Percentiles rank a stretch among this genome's conserved stretches.
These are phyloP conservation scores for Drosophila merina DNA, from an alignment of 2,888 invertebrate genomes.

Conservation along the genomic window DNA sequence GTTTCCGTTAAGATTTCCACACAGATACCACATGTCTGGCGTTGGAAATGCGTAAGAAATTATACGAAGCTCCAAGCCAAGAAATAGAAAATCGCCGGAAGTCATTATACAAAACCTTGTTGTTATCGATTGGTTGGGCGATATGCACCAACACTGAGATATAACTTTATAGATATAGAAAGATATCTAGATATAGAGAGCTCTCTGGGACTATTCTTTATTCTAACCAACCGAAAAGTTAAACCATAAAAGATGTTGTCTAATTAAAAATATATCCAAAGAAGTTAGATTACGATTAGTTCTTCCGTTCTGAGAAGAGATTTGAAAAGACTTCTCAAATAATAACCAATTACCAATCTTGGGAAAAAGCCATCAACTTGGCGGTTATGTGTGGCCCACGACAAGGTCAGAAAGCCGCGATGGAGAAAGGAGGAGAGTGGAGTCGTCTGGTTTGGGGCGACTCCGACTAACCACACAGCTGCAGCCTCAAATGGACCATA, in stretches of 20 bases:
- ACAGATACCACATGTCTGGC: slow-evolving; percentile 45
- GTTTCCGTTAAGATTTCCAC: slow-evolving; percentile 70
- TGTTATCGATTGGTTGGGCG: slow-evolving; percentile 77
- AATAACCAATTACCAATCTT: slow-evolving; percentile 25
- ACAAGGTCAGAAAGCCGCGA: slow-evolving; percentile 46
- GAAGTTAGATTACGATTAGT: not conserved
- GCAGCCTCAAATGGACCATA: slow-evolving; percentile 77
- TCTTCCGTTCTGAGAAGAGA: not conserved
- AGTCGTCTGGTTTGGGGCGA: slow-evolving; percentile 32
- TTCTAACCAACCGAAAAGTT: not conserved
- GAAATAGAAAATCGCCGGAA: slow-evolving; percentile 81
- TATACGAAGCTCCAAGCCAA: slow-evolving; percentile 69
- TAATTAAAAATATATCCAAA: not conserved
- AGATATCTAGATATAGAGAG: slow-evolving; percentile 4
- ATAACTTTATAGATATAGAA: not conserved
- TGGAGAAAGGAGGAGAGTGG: slow-evolving; percentile 18
- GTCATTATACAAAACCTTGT: slow-evolving; percentile 80
- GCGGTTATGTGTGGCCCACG: slow-evolving; percentile 51
- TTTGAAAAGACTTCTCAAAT: not conserved
- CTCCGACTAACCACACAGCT: too few species aligned
- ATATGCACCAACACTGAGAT: slow-evolving; percentile 48
- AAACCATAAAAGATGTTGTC: not conserved
- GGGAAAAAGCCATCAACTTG: slow-evolving; percentile 21
- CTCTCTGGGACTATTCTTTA: not conserved
- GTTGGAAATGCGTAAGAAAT: slow-evolving; percentile 77